Evolutionary conservation across 2,113 vertebrate species (phyloP).

Genomic region (Macquaria australasica): DNA sequence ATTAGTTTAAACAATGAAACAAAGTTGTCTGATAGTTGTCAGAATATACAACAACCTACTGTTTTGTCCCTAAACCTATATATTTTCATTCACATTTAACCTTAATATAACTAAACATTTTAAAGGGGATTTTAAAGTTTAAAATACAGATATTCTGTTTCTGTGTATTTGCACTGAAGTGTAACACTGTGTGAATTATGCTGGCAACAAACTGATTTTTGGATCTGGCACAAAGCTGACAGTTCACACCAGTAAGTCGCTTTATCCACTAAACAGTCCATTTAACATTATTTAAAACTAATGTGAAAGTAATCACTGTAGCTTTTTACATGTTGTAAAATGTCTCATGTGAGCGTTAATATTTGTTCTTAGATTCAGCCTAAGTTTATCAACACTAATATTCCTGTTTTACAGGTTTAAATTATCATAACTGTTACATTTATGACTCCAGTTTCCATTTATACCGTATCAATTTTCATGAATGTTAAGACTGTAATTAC

Average conservation of each 20-base stretch:
- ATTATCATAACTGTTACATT: background rate
- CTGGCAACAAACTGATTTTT: background rate
- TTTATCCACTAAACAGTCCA: background rate
- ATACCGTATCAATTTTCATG: background rate
- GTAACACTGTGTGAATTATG: conserved; percentile 25
- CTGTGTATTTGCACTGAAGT: background rate
- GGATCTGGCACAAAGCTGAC: conserved; percentile 9
- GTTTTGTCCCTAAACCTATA: background rate
- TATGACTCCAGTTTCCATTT: background rate
- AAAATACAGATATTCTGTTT: background rate
- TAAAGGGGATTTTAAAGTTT: background rate
- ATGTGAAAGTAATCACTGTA: background rate
- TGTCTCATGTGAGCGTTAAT: no score
- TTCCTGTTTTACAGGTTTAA: background rate
- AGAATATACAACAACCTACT: no score
- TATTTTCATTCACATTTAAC: background rate
- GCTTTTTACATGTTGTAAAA: background rate
- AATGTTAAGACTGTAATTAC: background rate
- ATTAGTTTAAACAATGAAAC: no score
- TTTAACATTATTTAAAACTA: background rate
- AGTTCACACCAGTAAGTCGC: conserved; percentile 14
- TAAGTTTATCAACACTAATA: background rate
- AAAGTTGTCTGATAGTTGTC: background rate
- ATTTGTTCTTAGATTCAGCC: background rate
- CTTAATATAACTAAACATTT: background rate